Evolutionary conservation across 2,797 vertebrate species (phyloP).

Genomic region (Muraenolepis orangiensis): DNA sequence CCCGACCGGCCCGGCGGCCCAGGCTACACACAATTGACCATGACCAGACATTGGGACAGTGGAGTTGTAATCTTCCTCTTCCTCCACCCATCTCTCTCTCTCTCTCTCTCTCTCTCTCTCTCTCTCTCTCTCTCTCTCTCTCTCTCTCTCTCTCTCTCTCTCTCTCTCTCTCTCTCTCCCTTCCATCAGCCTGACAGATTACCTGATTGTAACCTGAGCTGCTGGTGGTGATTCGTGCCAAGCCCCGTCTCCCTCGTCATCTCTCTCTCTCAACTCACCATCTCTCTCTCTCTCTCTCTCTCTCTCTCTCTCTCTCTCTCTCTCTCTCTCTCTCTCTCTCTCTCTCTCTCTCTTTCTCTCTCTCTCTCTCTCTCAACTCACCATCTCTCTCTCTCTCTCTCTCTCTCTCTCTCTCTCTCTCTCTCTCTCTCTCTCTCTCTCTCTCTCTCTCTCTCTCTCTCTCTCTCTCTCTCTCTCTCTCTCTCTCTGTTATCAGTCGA

Average conservation of each 20-base stretch:
- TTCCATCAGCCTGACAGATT: too few relatives aligned
- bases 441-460: slow-evolving; percentile 75
- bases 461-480: slow-evolving; percentile 52
- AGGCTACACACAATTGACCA: background rate
- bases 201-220: too few relatives aligned
- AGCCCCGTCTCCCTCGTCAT: too few relatives aligned
- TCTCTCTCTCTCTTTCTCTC: slow-evolving; percentile 82
- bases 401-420: slow-evolving; percentile 82
- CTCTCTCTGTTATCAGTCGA: slow-evolving; percentile 81
- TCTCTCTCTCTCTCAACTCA: slow-evolving; percentile 74
- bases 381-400: slow-evolving; percentile 81
- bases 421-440: slow-evolving; percentile 79
- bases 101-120: slow-evolving; percentile 79
- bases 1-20: background rate
- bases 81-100: slow-evolving; percentile 23
- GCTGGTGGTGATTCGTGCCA: too few relatives aligned
- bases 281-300: too few relatives aligned
- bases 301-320: slow-evolving; percentile 24
- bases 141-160: slow-evolving; percentile 82
- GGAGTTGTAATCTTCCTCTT: background rate
- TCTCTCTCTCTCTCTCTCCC: slow-evolving; percentile 78
- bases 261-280: too few relatives aligned
- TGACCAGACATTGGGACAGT: background rate
- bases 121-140: slow-evolving; percentile 82
- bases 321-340: slow-evolving; percentile 79